Conservation (phyloP, 2,888 invertebrate species). For the Rhagonycha lutea region DNA sequence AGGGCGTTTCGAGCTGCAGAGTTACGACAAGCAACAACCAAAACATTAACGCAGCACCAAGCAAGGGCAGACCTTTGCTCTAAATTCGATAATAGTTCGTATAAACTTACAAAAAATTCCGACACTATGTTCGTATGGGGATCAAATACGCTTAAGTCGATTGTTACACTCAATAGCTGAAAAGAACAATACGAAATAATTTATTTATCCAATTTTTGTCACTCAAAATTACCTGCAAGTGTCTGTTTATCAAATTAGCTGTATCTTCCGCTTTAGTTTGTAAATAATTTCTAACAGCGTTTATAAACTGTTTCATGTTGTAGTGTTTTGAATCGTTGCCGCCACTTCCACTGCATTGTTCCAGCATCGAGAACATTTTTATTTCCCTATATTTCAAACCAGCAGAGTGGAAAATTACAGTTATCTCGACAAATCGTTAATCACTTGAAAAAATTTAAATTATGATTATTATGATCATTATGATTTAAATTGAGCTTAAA, state of each 20-base stretch:
- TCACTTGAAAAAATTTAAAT: not conserved
- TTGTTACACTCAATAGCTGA: slow-evolving; percentile 67
- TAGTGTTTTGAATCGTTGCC: slow-evolving; percentile 30
- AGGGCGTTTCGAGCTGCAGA: slow-evolving; percentile 65
- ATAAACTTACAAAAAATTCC: slow-evolving; percentile 69
- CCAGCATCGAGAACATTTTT: not conserved
- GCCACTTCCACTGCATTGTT: not conserved
- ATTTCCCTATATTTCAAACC: not conserved
- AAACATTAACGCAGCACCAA: slow-evolving; percentile 70
- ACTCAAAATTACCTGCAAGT: slow-evolving; percentile 47
- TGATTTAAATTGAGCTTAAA: not conserved
- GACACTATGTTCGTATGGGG: slow-evolving; percentile 66
- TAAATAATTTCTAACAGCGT: slow-evolving; percentile 59
- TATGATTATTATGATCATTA: not conserved
- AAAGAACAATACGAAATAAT: slow-evolving; percentile 34
- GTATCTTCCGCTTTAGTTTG: slow-evolving; percentile 59
- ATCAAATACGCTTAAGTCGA: slow-evolving; percentile 69
- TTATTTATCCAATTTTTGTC: not conserved
- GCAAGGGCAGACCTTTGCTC: slow-evolving; percentile 62
- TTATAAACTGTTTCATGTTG: slow-evolving; percentile 61
- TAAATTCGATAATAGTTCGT: slow-evolving; percentile 65
- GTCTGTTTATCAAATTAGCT: slow-evolving; percentile 59
- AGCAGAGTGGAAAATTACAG: not conserved
- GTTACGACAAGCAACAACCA: slow-evolving; percentile 66
- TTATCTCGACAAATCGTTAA: not conserved